Percentiles rank a stretch among this genome's conserved stretches.
These are phyloP conservation scores for Ceyx melanurus DNA, from an alignment of 2,113 vertebrate species.

Conservation along the genomic window DNA sequence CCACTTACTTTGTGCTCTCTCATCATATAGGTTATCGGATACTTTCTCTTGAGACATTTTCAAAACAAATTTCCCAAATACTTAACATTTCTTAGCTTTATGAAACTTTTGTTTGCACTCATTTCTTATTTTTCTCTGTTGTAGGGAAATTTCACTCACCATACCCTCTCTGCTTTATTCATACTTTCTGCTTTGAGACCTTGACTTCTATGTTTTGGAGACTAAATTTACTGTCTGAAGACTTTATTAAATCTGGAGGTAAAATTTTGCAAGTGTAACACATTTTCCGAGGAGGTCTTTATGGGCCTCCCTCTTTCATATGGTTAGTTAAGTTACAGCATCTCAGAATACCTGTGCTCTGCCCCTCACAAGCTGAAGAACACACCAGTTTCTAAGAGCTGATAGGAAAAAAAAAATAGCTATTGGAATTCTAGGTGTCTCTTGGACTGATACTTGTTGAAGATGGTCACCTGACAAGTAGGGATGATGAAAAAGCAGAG, in stretches of 20 bases:
- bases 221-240: not conserved
- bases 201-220: not conserved
- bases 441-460: not conserved
- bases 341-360: not conserved
- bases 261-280: not conserved
- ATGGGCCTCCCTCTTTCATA: not conserved
- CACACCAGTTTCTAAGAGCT: not conserved
- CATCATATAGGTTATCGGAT: not conserved
- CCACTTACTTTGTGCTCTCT: not conserved
- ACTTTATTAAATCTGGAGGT: not conserved
- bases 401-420: not conserved
- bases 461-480: not conserved
- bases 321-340: not conserved
- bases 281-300: not conserved
- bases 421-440: not conserved
- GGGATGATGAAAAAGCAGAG: not conserved
- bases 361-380: not conserved
- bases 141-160: not conserved
- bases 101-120: not conserved
- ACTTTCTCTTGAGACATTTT: not conserved
- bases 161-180: not conserved
- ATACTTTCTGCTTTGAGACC: not conserved
- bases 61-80: not conserved
- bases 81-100: not conserved
- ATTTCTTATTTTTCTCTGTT: not conserved